Evolutionary conservation across 2,113 vertebrate species (phyloP).

Genomic region (Brienomyrus brachyistius): DNA sequence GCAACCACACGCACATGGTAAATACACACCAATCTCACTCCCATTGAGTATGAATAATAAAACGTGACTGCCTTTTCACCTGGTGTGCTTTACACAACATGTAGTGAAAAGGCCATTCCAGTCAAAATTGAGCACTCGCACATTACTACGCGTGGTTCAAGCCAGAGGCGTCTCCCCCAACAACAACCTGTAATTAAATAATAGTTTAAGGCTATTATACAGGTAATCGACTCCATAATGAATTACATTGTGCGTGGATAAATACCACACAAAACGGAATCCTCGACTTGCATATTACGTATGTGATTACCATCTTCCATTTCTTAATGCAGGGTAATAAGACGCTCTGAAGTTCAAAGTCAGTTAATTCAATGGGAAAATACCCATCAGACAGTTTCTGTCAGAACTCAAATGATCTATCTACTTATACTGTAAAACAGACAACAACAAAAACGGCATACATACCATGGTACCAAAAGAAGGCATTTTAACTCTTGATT

Average conservation of each 20-base stretch:
- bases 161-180: not conserved
- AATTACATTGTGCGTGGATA: not conserved
- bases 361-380: not conserved
- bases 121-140: not conserved
- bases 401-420: too few relatives aligned
- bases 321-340: not conserved
- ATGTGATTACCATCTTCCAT: not conserved
- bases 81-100: not conserved
- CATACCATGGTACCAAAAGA: not conserved
- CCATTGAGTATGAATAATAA: not conserved
- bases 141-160: not conserved
- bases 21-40: not conserved
- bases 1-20: not conserved
- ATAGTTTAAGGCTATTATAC: not conserved
- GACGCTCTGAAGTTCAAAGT: not conserved
- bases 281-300: not conserved
- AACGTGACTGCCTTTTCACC: not conserved
- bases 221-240: not conserved
- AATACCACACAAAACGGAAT: not conserved
- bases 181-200: not conserved
- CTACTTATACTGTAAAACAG: not conserved
- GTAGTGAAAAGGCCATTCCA: not conserved
- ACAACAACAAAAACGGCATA: not conserved
- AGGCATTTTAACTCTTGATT: not conserved
- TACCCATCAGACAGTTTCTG: not conserved